Conservation (phyloP, 2,888 invertebrate species). For the Monopis laevigella region DNA sequence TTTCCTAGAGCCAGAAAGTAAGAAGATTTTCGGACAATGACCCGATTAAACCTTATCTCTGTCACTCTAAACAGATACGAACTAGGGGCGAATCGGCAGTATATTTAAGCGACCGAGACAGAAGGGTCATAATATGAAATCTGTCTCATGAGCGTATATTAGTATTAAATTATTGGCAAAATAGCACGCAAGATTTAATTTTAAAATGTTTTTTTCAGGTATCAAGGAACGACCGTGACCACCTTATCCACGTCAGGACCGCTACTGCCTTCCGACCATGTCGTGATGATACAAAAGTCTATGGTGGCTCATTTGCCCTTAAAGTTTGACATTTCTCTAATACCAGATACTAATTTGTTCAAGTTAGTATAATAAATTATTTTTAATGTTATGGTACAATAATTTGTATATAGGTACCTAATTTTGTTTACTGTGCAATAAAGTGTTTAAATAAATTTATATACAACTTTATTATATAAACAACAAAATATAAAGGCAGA, state of each 20-base stretch:
- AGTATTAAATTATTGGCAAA: neutral
- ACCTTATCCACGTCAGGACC: constrained; percentile 68
- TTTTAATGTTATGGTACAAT: neutral
- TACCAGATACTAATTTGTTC: constrained; percentile 29
- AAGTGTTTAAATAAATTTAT: too few species aligned
- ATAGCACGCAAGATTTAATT: neutral
- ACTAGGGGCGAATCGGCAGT: too few species aligned
- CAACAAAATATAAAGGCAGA: too few species aligned
- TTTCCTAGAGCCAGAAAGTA: too few species aligned
- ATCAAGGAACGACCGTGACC: constrained; percentile 49
- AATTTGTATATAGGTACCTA: neutral
- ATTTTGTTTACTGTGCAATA: too few species aligned
- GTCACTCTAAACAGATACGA: too few species aligned
- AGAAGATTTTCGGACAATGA: too few species aligned
- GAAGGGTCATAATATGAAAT: too few species aligned
- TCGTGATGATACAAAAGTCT: constrained; percentile 74
- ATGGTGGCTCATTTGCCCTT: constrained; percentile 73
- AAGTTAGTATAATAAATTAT: constrained; percentile 31
- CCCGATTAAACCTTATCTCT: too few species aligned
- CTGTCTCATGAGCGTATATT: too few species aligned
- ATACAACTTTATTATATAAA: too few species aligned
- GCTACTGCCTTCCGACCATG: constrained; percentile 70
- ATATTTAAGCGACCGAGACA: too few species aligned
- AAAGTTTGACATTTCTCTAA: constrained; percentile 51
- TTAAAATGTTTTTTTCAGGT: constrained; percentile 27